These are phyloP conservation scores for Anguilla pacifica DNA, from an alignment of 2,797 vertebrate genomes.

Conservation along the genomic window DNA sequence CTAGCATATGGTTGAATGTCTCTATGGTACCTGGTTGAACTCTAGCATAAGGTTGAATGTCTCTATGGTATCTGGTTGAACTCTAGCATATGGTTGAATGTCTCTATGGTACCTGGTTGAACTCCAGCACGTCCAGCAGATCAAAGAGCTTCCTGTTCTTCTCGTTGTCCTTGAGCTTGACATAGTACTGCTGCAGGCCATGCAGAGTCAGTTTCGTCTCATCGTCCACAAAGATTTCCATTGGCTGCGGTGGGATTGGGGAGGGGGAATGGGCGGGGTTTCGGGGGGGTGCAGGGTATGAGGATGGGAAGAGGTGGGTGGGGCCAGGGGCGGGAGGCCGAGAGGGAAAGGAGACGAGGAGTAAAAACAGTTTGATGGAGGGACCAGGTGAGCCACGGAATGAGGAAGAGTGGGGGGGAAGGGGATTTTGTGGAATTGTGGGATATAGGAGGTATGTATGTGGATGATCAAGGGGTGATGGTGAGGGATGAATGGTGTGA, in stretches of 20 bases:
- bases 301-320: slow-evolving; percentile 43
- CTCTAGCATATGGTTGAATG: not conserved
- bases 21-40: not conserved
- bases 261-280: slow-evolving; percentile 38
- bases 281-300: too few relatives aligned
- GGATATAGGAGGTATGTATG: not conserved
- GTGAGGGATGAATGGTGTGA: not conserved
- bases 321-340: not conserved
- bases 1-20: not conserved
- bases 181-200: slow-evolving; percentile 85
- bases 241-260: slow-evolving; percentile 69
- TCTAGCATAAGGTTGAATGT: not conserved
- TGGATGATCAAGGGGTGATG: not conserved
- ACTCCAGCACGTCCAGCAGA: slow-evolving; percentile 82
- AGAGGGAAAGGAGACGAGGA: not conserved
- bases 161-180: slow-evolving; percentile 88
- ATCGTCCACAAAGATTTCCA: slow-evolving; percentile 87
- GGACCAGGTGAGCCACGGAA: not conserved
- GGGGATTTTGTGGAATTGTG: not conserved
- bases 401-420: not conserved
- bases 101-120: slow-evolving; percentile 76
- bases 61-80: slow-evolving; percentile 13
- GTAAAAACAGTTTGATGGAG: not conserved
- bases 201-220: slow-evolving; percentile 86
- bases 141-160: slow-evolving; percentile 87